Evolutionary conservation across 2,113 vertebrate species (phyloP).

Genomic region (Donacobius atricapilla): DNA sequence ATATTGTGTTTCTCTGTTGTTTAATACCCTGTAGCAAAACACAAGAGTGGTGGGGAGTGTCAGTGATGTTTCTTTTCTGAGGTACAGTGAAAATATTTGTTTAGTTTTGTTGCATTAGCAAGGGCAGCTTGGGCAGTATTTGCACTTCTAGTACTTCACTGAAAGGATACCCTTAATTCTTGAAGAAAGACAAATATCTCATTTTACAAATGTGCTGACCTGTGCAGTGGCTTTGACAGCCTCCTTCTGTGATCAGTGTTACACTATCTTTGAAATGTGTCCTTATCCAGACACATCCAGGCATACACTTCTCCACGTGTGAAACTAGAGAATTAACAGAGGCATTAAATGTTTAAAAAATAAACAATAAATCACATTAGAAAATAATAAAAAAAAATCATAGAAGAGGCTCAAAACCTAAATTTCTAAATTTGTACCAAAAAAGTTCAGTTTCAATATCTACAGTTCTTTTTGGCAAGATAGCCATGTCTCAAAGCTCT

Average conservation of each 20-base stretch:
- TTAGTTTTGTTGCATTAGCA: not conserved
- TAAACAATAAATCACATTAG: not conserved
- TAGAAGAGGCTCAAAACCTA: not conserved
- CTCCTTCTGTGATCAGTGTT: not conserved
- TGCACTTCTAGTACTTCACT: not conserved
- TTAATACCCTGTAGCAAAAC: not conserved
- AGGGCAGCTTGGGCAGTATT: constrained; percentile 1
- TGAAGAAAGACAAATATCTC: not conserved
- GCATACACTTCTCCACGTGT: not conserved
- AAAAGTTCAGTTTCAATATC: not conserved
- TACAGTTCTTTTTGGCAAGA: not conserved
- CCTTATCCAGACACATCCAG: not conserved
- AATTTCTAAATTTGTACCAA: not conserved
- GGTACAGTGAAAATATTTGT: constrained; percentile 5
- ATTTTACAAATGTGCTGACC: not conserved
- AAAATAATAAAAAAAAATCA: not conserved
- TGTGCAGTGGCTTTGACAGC: not conserved
- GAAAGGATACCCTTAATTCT: not conserved
- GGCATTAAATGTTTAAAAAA: not conserved
- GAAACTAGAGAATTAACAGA: not conserved
- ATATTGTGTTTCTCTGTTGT: not conserved
- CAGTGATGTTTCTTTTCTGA: not conserved
- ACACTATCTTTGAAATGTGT: not conserved
- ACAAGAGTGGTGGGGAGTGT: not conserved
- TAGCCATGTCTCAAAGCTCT: not conserved